Evolutionary conservation across 2,797 vertebrate genomes (phyloP), one percentile per base, ranked within the genome.

Genomic region (Decapterus maruadsi): DNA sequence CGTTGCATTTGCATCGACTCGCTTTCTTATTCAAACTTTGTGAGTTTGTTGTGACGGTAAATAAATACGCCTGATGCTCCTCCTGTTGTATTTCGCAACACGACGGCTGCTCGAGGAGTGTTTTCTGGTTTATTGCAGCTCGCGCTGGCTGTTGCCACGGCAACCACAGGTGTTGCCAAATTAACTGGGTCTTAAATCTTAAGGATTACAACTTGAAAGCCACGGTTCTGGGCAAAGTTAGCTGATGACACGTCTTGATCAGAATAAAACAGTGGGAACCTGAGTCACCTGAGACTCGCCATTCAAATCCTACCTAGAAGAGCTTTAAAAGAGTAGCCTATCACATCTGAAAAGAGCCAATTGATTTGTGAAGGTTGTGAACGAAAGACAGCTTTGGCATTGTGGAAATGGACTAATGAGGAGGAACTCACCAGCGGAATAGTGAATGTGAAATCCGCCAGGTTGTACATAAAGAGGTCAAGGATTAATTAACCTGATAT

Each of bases 21-120:
- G 16, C 58, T 59, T 73, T 29, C 36, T 58, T 63, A 68, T 53
- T 60, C 67, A 67, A 61, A 56, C 59, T 26, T 34, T 6, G 17
- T 13, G 38, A 64, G 26, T 46, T 64, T 43, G 36, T 64, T 60
- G 20, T 22, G 12, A 26, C n/a, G 26, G 26, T 64, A 48, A 75
- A 55, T 65, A 53, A 17, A 56, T 14, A 34, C 17, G 6, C 16
- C 51, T 40, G 34, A 36, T 22, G 40, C 22, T 29, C 26, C n/a
- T 40, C 61, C 61, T 57, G 6, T 36, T 62, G n/a, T 7, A 12
- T 55, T 45, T 26, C 4, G 3, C 62, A 20, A 61, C 26, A 45
- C n/a, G 31, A 22, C 11, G 31, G 22, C 36, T 34, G 19, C 26
- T 31, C 26, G 0, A 50, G n/a, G n/a, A 4, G 4, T 12, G 4